A percentile compares a stretch with the other conserved stretches of the same genome.
These are phyloP conservation scores for Apomyelois bistriatella DNA, from an alignment of 2,888 invertebrate species.

Conservation along the genomic window DNA sequence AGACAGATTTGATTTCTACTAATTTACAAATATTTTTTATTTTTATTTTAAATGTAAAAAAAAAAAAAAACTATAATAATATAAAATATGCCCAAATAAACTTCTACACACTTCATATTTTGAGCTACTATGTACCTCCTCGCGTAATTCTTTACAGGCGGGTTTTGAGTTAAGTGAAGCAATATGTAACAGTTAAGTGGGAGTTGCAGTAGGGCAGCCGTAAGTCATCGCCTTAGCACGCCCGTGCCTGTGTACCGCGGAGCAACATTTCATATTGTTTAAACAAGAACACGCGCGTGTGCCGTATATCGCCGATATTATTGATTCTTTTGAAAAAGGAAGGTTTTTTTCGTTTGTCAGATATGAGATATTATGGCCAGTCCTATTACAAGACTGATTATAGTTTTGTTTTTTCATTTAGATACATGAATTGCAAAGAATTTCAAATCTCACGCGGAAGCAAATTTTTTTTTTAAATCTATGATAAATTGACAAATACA, in stretches of 20 bases:
- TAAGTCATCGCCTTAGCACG: conserved; percentile 58
- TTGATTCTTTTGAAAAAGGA: background rate
- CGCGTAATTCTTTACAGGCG: conserved; percentile 50
- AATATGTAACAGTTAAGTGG: conserved; percentile 65
- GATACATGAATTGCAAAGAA: background rate
- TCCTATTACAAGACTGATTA: no score
- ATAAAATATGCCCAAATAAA: no score
- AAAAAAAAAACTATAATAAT: no score
- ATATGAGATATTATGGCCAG: background rate
- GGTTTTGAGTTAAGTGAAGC: conserved; percentile 64
- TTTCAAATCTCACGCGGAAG: no score
- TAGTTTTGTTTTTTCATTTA: background rate
- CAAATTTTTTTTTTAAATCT: no score
- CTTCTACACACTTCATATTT: background rate
- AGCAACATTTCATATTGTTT: conserved; percentile 45
- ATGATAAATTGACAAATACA: no score
- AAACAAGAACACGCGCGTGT: conserved; percentile 31
- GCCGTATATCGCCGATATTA: background rate
- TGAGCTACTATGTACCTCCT: conserved; percentile 36
- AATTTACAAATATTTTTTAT: no score
- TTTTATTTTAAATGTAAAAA: no score
- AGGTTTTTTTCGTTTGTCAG: background rate
- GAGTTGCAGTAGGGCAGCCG: conserved; percentile 50
- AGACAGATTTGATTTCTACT: no score
- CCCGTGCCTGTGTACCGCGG: conserved; percentile 37